Conservation (phyloP, 2,113 vertebrate species). For the Micromys minutus region DNA sequence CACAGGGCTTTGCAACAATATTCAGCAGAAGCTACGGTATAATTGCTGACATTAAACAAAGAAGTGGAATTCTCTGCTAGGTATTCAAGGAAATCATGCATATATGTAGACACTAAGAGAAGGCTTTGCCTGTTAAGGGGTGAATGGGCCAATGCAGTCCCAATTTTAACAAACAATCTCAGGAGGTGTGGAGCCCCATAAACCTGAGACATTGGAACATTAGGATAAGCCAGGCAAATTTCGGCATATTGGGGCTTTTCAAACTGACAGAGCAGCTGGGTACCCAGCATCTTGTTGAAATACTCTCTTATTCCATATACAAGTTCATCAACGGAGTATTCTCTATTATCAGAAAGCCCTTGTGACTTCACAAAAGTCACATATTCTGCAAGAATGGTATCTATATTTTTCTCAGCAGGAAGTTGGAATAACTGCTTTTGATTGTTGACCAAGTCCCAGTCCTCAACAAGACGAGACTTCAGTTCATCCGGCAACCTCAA, state of each 20-base stretch:
- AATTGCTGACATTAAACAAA: constrained; percentile 94
- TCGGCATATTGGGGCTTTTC: constrained; percentile 97
- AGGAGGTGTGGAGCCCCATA: constrained; percentile 96
- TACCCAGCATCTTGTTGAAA: constrained; percentile 98
- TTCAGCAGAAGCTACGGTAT: constrained; percentile 95
- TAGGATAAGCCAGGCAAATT: constrained; percentile 93
- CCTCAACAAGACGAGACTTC: constrained; percentile 97
- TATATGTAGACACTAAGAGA: constrained; percentile 93
- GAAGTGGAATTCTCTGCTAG: constrained; percentile 93
- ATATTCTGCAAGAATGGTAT: constrained; percentile 95
- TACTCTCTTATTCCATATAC: constrained; percentile 96
- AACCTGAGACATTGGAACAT: constrained; percentile 95
- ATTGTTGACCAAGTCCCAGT: constrained; percentile 97
- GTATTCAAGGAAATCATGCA: constrained; percentile 98
- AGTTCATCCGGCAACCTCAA: constrained; percentile 97
- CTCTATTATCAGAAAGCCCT: constrained; percentile 96
- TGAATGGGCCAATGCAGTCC: constrained; percentile 96
- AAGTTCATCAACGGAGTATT: constrained; percentile 97
- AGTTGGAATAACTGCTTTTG: constrained; percentile 97
- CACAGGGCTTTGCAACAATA: constrained; percentile 96
- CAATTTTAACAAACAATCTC: constrained; percentile 96
- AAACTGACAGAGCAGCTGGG: constrained; percentile 97
- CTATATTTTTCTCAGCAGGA: constrained; percentile 96
- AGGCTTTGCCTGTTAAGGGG: constrained; percentile 96
- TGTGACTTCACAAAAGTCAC: constrained; percentile 96